Base-by-base conservation (phyloP, 2,797 vertebrate genomes). In the Phoeniculus purpureus region DNA sequence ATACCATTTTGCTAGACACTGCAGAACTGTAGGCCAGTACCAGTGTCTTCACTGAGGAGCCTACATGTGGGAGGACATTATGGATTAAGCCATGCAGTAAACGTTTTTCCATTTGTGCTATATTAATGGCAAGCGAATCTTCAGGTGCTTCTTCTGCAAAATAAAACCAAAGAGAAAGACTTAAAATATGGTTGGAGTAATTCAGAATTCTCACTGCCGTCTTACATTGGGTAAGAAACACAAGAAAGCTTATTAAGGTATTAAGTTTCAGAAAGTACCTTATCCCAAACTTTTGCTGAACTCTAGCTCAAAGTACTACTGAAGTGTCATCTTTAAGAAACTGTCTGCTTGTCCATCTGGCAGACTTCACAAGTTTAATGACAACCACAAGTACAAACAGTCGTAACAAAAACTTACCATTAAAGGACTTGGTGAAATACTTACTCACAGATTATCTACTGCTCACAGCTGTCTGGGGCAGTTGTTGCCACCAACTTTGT, bases 1-100 rank as follows among this genome's bases (percentile, higher is more conserved):
- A 29, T 97, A 99, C 99, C 99, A 99, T 99, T 98, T 99, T 99
- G 97, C 98, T 99, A 73, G 99, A 99, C 72, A 97, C 98, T 47
- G 99, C 98, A 51, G 98, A 99, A 90, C 99, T 99, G 97, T 99
- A 99, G 1, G 99, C 99, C 96, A 99, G 95, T 64, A 99, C 98
- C 73, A 99, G 92, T 11, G 99, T 98, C 97, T 98, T 99, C 71
- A 99, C 99, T 31, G 98, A 98, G 27, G 97, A 91, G 58, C 99
- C 99, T 21, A 99, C 98, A 58, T 96, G 93, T 0, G 99, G 99
- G 55, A 99, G 98, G 89, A 99, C 97, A 92, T 98, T 97, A 96
- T 99, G 99, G 96, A 99, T 98, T 73, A 99, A 97, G 65, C 98
- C 98, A 47, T 99, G 98, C 55, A 99, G 98, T 81, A 99, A 98